Evolutionary conservation across 2,888 invertebrate genomes (phyloP), one percentile per base, ranked within the genome.

Genomic region (Tenthredo livida): DNA sequence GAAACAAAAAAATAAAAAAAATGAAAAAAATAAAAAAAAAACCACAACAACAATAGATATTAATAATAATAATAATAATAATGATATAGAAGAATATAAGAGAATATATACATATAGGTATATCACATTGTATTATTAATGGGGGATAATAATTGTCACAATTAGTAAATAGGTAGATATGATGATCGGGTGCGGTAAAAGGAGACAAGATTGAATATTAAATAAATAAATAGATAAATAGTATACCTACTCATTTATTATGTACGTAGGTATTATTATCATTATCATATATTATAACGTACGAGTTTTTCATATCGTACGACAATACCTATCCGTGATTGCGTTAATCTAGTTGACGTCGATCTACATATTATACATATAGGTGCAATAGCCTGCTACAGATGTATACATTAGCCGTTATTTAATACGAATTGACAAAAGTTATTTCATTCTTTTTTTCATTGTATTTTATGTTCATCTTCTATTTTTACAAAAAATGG

Each of bases 1-100:
- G 85, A 85, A 87, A 88, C 86, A 86, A 87, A 86, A 54, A 33
- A 17, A n/a, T 25, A 29, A 25, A 25, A n/a, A 54, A 50, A 29
- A n/a, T 50, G 5, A 29, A 17, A 29, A 29, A 29, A 17, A 29
- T 17, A 65, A n/a, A 77, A 25, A 29, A 17, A 29, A 33, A 50
- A 17, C 15, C 25, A 67, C 33, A 37, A 72, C 37, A 40, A 37
- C 17, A 37, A 43, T 40, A 40, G 17, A 40, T n/a, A 72, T 72
- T 50, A 21, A 40, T 15, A 40, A 40, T 40, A 72, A n/a, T 40
- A 72, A 15, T 47, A 47, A 50, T 77, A 50, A 29, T 6, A 50
- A 40, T 40, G 40, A 15, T 47, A 47, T 37, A 37, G 37, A 7
- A 37, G 37, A 37, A 15, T 37, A 72, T 65, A 65, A 10, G 10